Evolutionary conservation across 2,888 invertebrate genomes (phyloP).

Genomic region (Ectobius pallidus): DNA sequence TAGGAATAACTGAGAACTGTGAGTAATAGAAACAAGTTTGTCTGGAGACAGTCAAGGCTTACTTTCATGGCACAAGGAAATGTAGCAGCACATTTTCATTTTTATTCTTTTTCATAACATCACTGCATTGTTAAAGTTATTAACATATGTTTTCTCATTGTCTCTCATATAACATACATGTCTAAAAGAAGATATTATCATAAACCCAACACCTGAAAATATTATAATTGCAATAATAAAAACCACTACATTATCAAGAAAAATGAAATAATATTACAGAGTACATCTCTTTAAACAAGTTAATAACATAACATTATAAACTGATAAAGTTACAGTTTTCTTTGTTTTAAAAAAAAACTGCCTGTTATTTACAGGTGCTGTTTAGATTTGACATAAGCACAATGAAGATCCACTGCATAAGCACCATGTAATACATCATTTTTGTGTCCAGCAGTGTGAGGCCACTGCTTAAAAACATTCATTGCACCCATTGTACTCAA

Average conservation of each 20-base stretch:
- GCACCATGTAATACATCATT: too few relatives aligned
- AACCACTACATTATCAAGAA: constrained; percentile 30
- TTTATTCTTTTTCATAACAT: neutral
- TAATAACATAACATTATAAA: constrained; percentile 22
- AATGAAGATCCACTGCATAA: neutral
- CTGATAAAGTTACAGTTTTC: neutral
- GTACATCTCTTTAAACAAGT: constrained; percentile 32
- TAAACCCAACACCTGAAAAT: constrained; percentile 30
- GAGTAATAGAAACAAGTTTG: neutral
- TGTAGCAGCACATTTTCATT: constrained; percentile 3
- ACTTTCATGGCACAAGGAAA: constrained; percentile 11
- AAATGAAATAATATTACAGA: constrained; percentile 27
- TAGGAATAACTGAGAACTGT: too few relatives aligned
- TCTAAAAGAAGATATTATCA: constrained; percentile 19
- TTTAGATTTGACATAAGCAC: neutral
- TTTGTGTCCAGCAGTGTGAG: too few relatives aligned
- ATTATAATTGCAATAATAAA: constrained; percentile 27
- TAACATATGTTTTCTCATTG: neutral
- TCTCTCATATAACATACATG: constrained; percentile 5
- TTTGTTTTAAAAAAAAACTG: neutral
- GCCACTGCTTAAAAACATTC: too few relatives aligned
- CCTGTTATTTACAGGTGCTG: neutral
- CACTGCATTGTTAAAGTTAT: constrained; percentile 20
- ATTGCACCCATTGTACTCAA: too few relatives aligned
- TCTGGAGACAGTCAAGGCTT: constrained; percentile 5